Conservation (phyloP, 2,797 vertebrate genomes). For the Anabacerthia variegaticeps region DNA sequence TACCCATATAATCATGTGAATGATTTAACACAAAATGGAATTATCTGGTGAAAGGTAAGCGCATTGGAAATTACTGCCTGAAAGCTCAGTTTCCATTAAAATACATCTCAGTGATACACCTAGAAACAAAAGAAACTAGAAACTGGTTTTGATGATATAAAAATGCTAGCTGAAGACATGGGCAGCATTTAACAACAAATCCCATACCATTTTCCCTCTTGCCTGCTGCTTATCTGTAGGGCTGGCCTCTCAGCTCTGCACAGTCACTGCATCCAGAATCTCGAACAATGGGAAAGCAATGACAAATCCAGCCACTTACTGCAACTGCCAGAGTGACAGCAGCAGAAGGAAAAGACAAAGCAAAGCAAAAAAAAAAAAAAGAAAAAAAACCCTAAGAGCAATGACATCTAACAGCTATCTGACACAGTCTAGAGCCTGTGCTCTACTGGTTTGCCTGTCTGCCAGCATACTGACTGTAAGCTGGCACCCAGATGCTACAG, state of each 20-base stretch:
- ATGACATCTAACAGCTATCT: not conserved
- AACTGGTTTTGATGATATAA: not conserved
- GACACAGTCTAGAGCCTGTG: not conserved
- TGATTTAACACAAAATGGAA: not conserved
- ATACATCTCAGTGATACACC: not conserved
- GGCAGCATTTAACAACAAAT: not conserved
- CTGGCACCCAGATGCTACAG: constrained; percentile 21
- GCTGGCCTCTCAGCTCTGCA: not conserved
- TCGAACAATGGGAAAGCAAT: not conserved
- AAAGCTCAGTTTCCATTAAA: not conserved
- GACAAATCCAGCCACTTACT: not conserved
- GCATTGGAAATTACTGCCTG: not conserved
- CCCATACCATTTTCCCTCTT: not conserved
- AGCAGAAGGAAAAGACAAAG: not conserved
- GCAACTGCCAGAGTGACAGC: not conserved
- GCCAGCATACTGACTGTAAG: not conserved
- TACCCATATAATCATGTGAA: not conserved
- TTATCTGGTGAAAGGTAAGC: not conserved
- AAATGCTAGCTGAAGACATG: not conserved
- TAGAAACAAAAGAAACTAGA: not conserved
- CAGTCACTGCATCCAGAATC: not conserved
- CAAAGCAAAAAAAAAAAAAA: not conserved
- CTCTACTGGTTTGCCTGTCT: not conserved
- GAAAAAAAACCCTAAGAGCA: not conserved
- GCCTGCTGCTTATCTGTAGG: not conserved